Conservation (phyloP, 1,140 invertebrate species). For the Holcopasites calliopsidis region DNA sequence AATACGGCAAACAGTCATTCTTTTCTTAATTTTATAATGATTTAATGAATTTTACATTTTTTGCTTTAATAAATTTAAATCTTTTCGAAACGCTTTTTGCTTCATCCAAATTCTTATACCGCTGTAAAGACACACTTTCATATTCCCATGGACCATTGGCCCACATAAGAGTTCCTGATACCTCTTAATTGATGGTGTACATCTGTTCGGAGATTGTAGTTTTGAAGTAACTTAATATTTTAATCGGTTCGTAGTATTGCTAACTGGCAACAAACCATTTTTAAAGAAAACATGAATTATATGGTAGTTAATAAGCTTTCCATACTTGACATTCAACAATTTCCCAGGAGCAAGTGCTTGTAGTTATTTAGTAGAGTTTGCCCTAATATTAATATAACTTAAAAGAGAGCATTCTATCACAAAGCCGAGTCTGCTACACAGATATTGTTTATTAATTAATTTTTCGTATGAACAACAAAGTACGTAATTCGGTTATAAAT, state of each 20-base stretch:
- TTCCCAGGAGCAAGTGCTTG: no score
- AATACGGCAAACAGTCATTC: background rate
- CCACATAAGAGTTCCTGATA: slow-evolving; percentile 35
- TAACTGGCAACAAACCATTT: background rate
- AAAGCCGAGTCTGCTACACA: no score
- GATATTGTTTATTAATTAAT: background rate
- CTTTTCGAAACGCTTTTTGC: slow-evolving; percentile 17
- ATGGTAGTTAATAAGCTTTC: background rate
- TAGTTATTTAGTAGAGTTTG: no score
- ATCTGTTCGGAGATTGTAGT: slow-evolving; percentile 16
- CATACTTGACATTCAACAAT: no score
- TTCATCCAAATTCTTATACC: slow-evolving; percentile 16
- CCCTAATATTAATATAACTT: no score
- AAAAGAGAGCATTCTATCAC: no score
- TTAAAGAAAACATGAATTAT: background rate
- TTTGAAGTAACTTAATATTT: slow-evolving; percentile 8
- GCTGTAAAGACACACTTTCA: slow-evolving; percentile 31
- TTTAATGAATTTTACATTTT: background rate
- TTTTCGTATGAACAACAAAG: background rate
- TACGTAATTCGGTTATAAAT: background rate
- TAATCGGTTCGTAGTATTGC: background rate
- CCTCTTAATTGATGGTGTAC: slow-evolving; percentile 22
- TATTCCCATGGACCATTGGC: slow-evolving; percentile 32
- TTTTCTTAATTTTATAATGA: background rate
- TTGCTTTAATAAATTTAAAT: background rate